These are phyloP conservation scores for Cavia aperea DNA, from an alignment of 2,113 vertebrate species.

Conservation along the genomic window DNA sequence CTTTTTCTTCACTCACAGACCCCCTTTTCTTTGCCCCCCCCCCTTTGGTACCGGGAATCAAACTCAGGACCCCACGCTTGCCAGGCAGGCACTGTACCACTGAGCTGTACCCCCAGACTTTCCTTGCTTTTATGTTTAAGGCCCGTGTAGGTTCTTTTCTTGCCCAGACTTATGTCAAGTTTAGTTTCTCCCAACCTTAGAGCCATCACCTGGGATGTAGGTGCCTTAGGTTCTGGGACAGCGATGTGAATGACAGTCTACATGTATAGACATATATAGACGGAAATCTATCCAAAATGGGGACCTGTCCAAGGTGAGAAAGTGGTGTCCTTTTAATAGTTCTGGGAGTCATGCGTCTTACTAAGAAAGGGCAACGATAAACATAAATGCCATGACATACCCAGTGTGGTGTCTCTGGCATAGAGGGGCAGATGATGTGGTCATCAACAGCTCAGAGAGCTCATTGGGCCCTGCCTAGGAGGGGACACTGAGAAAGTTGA, in stretches of 20 bases:
- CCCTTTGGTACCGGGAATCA: background rate
- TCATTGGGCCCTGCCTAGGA: background rate
- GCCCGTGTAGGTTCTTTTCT: background rate
- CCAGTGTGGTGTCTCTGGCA: background rate
- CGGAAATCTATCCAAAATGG: background rate
- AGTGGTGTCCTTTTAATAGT: background rate
- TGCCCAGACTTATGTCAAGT: background rate
- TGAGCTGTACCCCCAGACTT: background rate
- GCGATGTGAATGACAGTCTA: background rate
- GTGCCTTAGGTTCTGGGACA: slow-evolving; percentile 13
- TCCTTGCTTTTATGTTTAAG: background rate
- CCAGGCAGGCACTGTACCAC: background rate
- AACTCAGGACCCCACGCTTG: background rate
- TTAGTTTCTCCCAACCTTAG: background rate
- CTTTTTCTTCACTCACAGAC: background rate
- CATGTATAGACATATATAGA: rapidly evolving
- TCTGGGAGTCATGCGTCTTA: background rate
- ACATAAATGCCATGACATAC: background rate
- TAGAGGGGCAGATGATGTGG: background rate
- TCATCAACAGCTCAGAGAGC: background rate
- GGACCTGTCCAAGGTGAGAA: background rate
- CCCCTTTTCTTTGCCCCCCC: no score
- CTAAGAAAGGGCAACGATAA: background rate
- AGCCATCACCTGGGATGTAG: background rate
- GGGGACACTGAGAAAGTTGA: background rate